phyloP scores from a whole-genome alignment of 1,140 invertebrate genomes.

The Physella acuta region DNA sequence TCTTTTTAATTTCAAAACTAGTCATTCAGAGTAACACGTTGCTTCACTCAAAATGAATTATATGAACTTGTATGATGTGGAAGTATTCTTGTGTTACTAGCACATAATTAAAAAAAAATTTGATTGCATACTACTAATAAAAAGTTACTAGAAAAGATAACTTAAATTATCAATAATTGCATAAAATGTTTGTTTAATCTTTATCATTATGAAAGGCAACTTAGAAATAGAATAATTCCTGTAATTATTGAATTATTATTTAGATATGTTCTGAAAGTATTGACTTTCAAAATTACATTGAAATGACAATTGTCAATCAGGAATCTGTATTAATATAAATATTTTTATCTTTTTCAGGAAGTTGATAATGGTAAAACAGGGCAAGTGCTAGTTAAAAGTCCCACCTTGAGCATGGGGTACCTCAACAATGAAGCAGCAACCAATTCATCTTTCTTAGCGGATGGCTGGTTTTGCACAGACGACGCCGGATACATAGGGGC shows the following conservation, averaged over 20 bases:
- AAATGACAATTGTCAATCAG: neutral
- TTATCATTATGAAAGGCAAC: no score
- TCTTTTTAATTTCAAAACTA: no score
- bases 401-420: slow-evolving; percentile 22
- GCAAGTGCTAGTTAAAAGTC: slow-evolving; percentile 25
- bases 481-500: slow-evolving; percentile 27
- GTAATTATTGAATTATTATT: neutral
- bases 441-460: slow-evolving; percentile 15
- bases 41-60: no score
- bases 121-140: no score
- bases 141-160: no score
- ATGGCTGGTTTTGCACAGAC: slow-evolving; percentile 34
- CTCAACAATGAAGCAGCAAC: slow-evolving; percentile 26
- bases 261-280: neutral
- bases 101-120: no score
- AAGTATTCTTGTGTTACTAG: no score
- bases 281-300: neutral
- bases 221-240: no score
- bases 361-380: slow-evolving; percentile 19
- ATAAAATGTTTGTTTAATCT: no score
- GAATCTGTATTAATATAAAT: neutral
- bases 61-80: no score
- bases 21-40: no score
- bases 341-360: slow-evolving; percentile 17
- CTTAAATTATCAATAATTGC: no score